Conservation (phyloP, 37 sponge, comb jelly and placozoan genomes). For the Haliclona indistincta region DNA sequence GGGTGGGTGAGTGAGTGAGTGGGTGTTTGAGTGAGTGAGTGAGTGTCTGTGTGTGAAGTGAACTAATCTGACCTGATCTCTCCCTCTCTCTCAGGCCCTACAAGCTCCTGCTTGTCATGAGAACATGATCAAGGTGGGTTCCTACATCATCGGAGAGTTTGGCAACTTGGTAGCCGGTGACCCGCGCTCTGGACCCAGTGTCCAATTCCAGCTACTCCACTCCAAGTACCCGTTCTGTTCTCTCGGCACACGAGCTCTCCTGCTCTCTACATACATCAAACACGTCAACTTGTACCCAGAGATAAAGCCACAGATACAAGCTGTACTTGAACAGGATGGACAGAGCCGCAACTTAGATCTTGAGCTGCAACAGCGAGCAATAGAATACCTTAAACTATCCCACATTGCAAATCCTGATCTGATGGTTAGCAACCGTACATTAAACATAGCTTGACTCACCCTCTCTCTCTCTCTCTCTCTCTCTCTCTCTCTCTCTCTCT, state of each 20-base stretch:
- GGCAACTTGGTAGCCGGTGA: conserved; percentile 97
- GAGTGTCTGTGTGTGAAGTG: too few relatives aligned
- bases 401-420: conserved; percentile 70
- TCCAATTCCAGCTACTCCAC: conserved; percentile 92
- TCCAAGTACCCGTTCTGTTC: conserved; percentile 90
- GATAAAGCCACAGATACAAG: conserved; percentile 73
- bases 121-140: conserved; percentile 98
- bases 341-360: conserved; percentile 77
- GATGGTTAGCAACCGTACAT: conserved; percentile 83
- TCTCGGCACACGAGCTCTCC: conserved; percentile 65
- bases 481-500: conserved; percentile 28
- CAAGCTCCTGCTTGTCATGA: conserved; percentile 99
- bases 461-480: neutral
- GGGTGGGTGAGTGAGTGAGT: too few relatives aligned
- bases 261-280: conserved; percentile 94
- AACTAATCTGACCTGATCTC: too few relatives aligned
- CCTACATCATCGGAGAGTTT: conserved; percentile 94
- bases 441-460: too few relatives aligned
- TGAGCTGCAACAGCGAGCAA: conserved; percentile 91
- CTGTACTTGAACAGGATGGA: conserved; percentile 60
- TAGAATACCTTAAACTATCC: conserved; percentile 87
- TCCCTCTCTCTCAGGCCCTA: conserved; percentile 65
- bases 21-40: too few relatives aligned
- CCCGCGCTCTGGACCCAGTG: conserved; percentile 80
- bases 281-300: conserved; percentile 96